Percentiles rank a stretch among this genome's conserved stretches.
These are phyloP conservation scores for Cochlearius cochlearius DNA, from an alignment of 2,113 vertebrate species.

Conservation along the genomic window DNA sequence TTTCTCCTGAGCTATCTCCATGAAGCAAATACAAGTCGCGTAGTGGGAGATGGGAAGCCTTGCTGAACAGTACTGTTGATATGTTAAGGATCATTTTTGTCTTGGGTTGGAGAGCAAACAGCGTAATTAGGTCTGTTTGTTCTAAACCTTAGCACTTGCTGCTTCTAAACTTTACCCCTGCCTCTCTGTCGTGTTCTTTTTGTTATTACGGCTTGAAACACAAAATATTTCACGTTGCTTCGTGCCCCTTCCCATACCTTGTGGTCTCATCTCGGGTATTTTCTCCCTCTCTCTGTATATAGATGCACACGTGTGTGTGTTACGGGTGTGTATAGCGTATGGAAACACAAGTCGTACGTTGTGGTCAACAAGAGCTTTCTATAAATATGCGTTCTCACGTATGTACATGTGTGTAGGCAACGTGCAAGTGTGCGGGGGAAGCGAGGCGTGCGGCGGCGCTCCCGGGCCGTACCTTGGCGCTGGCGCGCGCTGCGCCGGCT, in stretches of 20 bases:
- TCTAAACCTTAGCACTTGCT: not conserved
- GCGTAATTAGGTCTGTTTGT: slow-evolving; percentile 8
- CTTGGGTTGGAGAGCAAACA: slow-evolving; percentile 5
- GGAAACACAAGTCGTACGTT: not conserved
- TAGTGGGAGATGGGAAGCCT: not conserved
- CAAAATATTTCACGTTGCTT: not conserved
- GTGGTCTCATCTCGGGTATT: not conserved
- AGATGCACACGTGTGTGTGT: fast-evolving
- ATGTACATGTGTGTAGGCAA: not conserved
- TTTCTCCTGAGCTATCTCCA: not conserved
- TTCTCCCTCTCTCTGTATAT: not conserved
- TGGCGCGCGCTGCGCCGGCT: not conserved
- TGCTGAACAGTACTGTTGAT: not conserved
- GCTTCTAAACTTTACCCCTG: not conserved
- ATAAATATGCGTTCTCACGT: no score
- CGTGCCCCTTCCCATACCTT: not conserved
- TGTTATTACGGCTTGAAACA: not conserved
- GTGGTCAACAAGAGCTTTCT: not conserved
- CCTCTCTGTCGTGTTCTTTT: not conserved
- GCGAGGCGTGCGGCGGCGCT: not conserved
- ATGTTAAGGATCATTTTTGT: slow-evolving; percentile 12
- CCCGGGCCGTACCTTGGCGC: not conserved
- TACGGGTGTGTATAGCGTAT: fast-evolving
- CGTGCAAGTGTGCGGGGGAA: not conserved
- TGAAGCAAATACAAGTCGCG: not conserved